Evolutionary conservation across 2,797 vertebrate species (phyloP).

Genomic region (Gephyroberyx darwinii): DNA sequence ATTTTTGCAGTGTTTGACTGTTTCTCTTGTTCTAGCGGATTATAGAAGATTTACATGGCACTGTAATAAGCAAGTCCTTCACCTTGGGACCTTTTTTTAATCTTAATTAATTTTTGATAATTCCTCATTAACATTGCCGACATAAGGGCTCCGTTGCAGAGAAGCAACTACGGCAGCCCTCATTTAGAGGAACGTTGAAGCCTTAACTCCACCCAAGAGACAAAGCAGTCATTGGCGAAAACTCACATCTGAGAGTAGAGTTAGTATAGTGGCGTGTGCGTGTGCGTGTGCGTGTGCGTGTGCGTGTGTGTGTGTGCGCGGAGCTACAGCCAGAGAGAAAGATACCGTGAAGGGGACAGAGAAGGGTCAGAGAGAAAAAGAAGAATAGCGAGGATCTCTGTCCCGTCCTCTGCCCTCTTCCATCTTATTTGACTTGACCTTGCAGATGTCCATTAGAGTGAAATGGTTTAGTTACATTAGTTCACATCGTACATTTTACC

Average conservation of each 20-base stretch:
- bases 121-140: slow-evolving; percentile 77
- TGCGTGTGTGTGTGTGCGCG: no score
- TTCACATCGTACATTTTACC: not conserved
- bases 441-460: slow-evolving; percentile 34
- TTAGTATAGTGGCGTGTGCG: not conserved
- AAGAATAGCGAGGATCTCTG: slow-evolving; percentile 6
- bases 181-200: slow-evolving; percentile 34
- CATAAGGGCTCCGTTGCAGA: slow-evolving; percentile 59
- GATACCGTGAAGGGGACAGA: slow-evolving; percentile 1
- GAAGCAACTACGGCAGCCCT: slow-evolving; percentile 45
- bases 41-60: slow-evolving; percentile 79
- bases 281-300: not conserved
- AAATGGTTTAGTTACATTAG: slow-evolving; percentile 13
- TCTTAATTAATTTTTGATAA: slow-evolving; percentile 83
- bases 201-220: slow-evolving; percentile 37
- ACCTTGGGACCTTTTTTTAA: slow-evolving; percentile 79
- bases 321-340: not conserved
- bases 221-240: not conserved
- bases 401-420: not conserved
- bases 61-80: slow-evolving; percentile 76
- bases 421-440: slow-evolving; percentile 39
- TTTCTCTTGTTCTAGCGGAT: slow-evolving; percentile 68
- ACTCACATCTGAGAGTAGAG: not conserved
- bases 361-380: slow-evolving; percentile 9
- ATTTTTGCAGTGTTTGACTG: slow-evolving; percentile 60